Evolutionary conservation across 2,797 vertebrate genomes (phyloP).

Genomic region (Gallirallus australis): DNA sequence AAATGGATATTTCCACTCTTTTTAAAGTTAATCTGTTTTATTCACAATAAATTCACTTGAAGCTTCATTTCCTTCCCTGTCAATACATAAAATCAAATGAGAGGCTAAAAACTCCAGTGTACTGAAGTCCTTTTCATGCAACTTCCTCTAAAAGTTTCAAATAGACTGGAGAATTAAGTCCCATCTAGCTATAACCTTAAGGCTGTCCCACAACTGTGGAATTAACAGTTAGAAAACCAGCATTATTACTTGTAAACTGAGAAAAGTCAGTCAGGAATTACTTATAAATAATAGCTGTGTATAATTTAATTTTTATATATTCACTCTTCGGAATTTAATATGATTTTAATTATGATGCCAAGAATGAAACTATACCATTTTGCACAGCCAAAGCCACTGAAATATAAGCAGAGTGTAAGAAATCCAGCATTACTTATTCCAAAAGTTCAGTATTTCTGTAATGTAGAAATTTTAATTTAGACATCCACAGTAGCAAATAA

Average conservation of each 20-base stretch:
- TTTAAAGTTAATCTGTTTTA: neutral
- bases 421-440: neutral
- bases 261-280: neutral
- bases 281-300: neutral
- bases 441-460: neutral
- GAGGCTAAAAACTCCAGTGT: neutral
- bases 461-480: neutral
- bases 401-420: neutral
- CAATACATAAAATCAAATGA: neutral
- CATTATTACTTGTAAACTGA: neutral
- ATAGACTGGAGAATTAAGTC: neutral
- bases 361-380: neutral
- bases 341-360: neutral
- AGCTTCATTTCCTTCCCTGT: neutral
- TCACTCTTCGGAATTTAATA: neutral
- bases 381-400: neutral
- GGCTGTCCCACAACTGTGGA: neutral
- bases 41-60: neutral
- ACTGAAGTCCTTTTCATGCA: neutral
- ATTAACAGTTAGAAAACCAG: neutral
- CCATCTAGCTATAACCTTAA: neutral
- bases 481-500: neutral
- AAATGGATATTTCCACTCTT: neutral
- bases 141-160: neutral
- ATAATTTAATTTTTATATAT: neutral